phyloP scores from a whole-genome alignment of 2,113 vertebrate genomes.

The Nothocercus julius region DNA sequence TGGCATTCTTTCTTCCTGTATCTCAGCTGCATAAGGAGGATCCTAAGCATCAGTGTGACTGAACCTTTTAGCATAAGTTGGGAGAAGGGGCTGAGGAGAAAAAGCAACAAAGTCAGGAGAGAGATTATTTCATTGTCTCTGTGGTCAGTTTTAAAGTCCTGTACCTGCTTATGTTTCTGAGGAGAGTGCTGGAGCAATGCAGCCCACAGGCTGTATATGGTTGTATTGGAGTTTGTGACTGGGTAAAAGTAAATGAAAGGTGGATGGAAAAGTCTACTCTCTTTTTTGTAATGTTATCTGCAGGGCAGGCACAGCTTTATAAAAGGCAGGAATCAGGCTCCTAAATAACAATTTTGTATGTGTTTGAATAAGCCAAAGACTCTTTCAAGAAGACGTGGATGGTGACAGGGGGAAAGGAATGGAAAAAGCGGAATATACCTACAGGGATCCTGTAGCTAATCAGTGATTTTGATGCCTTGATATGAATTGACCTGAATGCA shows the following conservation, averaged over 20 bases:
- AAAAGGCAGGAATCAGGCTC: not conserved
- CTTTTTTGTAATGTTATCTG: not conserved
- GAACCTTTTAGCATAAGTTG: not conserved
- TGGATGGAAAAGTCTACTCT: not conserved
- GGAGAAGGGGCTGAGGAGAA: not conserved
- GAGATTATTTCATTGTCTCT: not conserved
- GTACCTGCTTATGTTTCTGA: not conserved
- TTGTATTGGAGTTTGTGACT: not conserved
- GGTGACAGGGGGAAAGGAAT: not conserved
- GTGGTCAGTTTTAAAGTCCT: not conserved
- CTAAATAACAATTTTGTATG: not conserved
- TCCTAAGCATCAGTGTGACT: not conserved
- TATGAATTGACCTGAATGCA: conserved; percentile 1
- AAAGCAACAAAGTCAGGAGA: not conserved
- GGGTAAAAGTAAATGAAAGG: not conserved
- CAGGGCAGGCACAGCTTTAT: not conserved
- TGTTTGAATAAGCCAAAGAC: not conserved
- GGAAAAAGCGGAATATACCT: rapidly evolving
- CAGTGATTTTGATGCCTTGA: not conserved
- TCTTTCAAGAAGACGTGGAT: not conserved
- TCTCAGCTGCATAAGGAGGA: not conserved
- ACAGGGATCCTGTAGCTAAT: not conserved
- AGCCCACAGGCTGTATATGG: not conserved
- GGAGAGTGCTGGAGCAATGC: not conserved
- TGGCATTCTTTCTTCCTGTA: not conserved